Evolutionary conservation across 2,888 invertebrate genomes (phyloP), one percentile per base, ranked within the genome.

Genomic region (Diadegma fenestrale): DNA sequence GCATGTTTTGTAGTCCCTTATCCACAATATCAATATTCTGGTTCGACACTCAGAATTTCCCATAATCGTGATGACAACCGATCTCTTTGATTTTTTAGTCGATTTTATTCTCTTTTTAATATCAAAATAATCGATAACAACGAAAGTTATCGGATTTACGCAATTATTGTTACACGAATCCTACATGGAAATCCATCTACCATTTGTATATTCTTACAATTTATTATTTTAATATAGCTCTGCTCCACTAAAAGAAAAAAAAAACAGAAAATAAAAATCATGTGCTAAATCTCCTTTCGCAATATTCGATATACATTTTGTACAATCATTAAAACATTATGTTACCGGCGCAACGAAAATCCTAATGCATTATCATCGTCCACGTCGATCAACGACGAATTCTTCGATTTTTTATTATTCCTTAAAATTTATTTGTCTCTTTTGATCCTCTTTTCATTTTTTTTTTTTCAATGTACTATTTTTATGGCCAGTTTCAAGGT

Each of bases 261-360:
- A 19, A 63, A 64, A n/a, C n/a, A n/a, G n/a, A n/a, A 58, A 12
- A 58, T 41, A 76, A 43, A 30, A 51, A 41, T 66, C 22, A 63
- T 64, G 33, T 64, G 51, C 61, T 66, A 61, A 84, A 61, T 72
- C 81, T 81, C 22, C 66, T 80, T 37, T 48, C 37, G 37, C 30
- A 58, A 63, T 78, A 77, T 66, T 81, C 66, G 84, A 81, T 85
- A 81, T 81, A 82, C 85, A 85, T 72, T 83, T 85, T 83, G 83
- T 83, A 83, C 85, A 85, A 58, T 85, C 22, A 76, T 80, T 76
- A 61, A 76, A 82, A 80, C 76, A 80, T 83, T 80, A 82, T 72
- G 58, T 79, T 80, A 76, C 64, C 45, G 19, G 30, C 63, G 80
- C 75, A 82, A 85, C 79, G 71, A 75, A 75, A 82, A 82, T 76